Conservation (phyloP, 2,113 vertebrate genomes). For the Melierax canorus region DNA sequence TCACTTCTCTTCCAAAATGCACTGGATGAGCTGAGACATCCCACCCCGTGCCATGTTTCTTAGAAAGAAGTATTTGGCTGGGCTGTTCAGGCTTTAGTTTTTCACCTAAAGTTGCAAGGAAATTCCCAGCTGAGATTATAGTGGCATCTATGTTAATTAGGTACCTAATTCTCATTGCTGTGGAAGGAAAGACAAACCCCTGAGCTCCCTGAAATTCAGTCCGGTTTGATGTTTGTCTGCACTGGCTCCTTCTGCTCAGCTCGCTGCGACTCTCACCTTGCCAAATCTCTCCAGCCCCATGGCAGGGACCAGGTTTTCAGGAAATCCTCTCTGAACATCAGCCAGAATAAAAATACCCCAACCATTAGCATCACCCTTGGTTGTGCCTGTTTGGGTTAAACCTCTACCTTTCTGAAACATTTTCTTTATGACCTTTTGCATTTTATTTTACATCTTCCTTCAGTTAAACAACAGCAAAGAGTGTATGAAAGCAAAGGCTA, state of each 20-base stretch:
- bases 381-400: neutral
- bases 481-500: neutral
- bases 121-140: neutral
- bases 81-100: neutral
- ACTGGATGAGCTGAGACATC: neutral
- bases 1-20: neutral
- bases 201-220: neutral
- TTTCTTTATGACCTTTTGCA: conserved; percentile 4
- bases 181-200: neutral
- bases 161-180: neutral
- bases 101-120: neutral
- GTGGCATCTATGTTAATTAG: neutral
- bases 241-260: neutral
- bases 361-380: neutral
- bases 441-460: neutral
- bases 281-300: neutral
- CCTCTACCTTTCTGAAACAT: neutral
- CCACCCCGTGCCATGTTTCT: neutral
- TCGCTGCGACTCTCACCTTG: neutral
- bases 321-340: neutral
- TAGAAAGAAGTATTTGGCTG: neutral
- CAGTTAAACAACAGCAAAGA: neutral
- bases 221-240: neutral
- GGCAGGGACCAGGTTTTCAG: neutral
- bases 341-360: neutral